Evolutionary conservation across 2,888 invertebrate genomes (phyloP), one percentile per base, ranked within the genome.

Genomic region (Agrochola lychnidis): DNA sequence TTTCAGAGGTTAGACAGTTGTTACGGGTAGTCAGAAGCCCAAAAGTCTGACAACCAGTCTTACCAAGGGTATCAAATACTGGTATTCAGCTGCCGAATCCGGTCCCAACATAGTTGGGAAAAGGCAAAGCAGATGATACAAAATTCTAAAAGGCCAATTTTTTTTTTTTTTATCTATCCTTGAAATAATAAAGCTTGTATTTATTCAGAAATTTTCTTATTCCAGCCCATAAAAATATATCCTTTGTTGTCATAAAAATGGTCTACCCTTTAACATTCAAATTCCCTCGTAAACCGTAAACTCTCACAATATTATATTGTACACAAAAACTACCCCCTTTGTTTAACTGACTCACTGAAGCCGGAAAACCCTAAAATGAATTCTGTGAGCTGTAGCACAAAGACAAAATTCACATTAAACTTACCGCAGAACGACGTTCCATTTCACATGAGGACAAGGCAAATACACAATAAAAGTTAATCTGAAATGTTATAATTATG

Each of bases 281-380:
- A 66, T 19, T 36, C 59, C 36, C 25, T 83, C 79, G 48, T 80
- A 78, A 51, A 51, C 51, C 22, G 51, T 51, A 51, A 83, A 79
- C 51, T 56, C 53, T 51, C 53, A 45, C 40, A 83, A 61, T 45
- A 68, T 79, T 56, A 66, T 61, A 78, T 78, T 77, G 10, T 64
- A 42, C 12, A 83, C 56, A 66, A 80, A 70, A 83, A 76, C 57
- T 62, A 77, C 66, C 62, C 64, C 45, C 59, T 85, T 70, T 74
- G 66, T 81, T 74, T 68, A 59, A 36, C 63, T n/a, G 61, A 25
- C 59, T 51, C 5, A 70, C 25, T 10, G 56, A 68, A 70, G 56
- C 40, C 68, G 69, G 75, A 72, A 73, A 81, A 66, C 71, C 59
- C 51, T 53, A 57, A 59, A 70, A 78, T 83, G 5, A 78, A 69